Conservation (phyloP, 2,888 invertebrate species). For the Perithous albicinctus region DNA sequence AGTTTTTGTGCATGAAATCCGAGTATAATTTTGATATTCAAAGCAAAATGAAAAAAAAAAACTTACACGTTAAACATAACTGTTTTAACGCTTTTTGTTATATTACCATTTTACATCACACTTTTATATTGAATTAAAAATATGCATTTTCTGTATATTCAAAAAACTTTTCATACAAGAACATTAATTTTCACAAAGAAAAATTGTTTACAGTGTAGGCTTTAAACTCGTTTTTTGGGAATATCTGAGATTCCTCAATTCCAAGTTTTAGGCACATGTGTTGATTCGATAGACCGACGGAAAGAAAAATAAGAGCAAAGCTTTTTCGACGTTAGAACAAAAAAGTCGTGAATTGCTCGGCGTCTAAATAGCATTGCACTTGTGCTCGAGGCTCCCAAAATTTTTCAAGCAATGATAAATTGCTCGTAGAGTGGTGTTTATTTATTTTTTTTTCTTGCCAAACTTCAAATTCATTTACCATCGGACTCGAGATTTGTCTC, state of each 20-base stretch:
- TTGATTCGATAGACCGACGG: conserved; percentile 57
- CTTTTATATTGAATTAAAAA: too few species aligned
- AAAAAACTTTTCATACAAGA: too few species aligned
- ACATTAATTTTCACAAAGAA: too few species aligned
- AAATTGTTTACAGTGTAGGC: too few species aligned
- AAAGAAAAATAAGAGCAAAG: conserved; percentile 29
- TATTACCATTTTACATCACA: too few species aligned
- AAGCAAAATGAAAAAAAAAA: too few species aligned
- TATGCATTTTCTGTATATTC: too few species aligned
- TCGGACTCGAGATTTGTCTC: conserved; percentile 45
- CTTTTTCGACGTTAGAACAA: conserved; percentile 15
- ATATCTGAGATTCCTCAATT: conserved; percentile 38
- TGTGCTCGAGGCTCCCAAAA: conserved; percentile 14
- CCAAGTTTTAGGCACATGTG: conserved; percentile 64
- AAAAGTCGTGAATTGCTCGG: conserved; percentile 7
- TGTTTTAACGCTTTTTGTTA: too few species aligned
- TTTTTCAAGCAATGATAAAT: conserved; percentile 19
- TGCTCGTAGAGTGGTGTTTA: neutral
- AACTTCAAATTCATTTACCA: conserved; percentile 11
- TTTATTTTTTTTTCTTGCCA: neutral
- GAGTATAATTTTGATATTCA: too few species aligned
- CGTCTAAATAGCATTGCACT: conserved; percentile 39
- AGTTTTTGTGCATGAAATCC: too few species aligned
- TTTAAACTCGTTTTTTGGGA: conserved; percentile 24
- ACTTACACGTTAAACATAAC: too few species aligned